A percentile compares a stretch with the other conserved stretches of the same genome.
These are phyloP conservation scores for Otus scops DNA, from an alignment of 2,797 vertebrate species.

Conservation along the genomic window DNA sequence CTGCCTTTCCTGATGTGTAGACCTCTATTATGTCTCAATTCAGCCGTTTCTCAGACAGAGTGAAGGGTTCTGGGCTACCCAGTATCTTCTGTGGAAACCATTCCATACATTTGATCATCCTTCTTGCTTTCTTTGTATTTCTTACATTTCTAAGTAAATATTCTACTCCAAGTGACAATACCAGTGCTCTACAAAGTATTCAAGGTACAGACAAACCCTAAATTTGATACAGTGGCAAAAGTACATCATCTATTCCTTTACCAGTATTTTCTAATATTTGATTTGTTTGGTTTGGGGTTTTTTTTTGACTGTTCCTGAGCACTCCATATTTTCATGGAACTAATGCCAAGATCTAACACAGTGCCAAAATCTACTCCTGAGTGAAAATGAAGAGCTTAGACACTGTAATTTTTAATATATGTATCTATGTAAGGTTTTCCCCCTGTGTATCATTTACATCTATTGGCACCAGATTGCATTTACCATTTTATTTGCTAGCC, in stretches of 20 bases:
- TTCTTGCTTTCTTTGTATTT: background rate
- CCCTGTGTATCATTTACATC: background rate
- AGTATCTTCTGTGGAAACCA: background rate
- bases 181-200: background rate
- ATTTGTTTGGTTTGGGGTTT: background rate
- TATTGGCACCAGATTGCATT: background rate
- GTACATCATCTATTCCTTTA: background rate
- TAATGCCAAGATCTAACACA: background rate
- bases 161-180: background rate
- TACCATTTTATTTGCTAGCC: background rate
- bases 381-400: background rate
- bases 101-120: background rate
- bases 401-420: background rate
- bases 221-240: background rate
- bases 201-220: background rate
- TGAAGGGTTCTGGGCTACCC: background rate
- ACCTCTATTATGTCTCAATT: background rate
- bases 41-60: background rate
- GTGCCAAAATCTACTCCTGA: background rate
- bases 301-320: background rate
- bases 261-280: background rate
- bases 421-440: background rate
- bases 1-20: background rate
- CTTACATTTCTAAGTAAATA: background rate
- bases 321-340: background rate